Evolutionary conservation across 2,888 invertebrate species (phyloP).

Genomic region (Autographa pulchrina): DNA sequence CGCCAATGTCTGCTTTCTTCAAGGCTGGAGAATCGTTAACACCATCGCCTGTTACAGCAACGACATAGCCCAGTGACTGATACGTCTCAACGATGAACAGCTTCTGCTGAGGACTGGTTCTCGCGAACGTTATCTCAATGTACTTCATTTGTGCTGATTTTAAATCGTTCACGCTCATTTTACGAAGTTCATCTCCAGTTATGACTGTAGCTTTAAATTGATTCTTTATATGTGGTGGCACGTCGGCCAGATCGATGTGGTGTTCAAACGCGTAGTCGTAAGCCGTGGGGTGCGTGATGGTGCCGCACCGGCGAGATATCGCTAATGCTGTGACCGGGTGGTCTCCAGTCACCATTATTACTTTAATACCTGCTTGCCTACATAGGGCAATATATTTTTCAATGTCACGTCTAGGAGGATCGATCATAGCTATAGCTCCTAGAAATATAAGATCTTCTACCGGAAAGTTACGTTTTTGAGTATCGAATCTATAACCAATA

Average conservation of each 20-base stretch:
- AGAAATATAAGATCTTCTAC: constrained; percentile 89
- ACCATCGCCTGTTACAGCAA: constrained; percentile 96
- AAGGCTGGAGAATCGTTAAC: constrained; percentile 96
- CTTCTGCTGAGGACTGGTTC: constrained; percentile 92
- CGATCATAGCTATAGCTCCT: constrained; percentile 92
- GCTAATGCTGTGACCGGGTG: constrained; percentile 93
- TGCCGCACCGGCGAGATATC: constrained; percentile 91
- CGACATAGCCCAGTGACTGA: constrained; percentile 93
- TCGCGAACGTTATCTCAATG: constrained; percentile 93
- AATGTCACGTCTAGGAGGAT: constrained; percentile 92
- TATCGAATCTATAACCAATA: constrained; percentile 88
- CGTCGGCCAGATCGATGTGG: constrained; percentile 87
- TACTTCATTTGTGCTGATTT: constrained; percentile 90
- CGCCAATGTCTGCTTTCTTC: constrained; percentile 95
- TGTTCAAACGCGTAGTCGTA: constrained; percentile 92
- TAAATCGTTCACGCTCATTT: constrained; percentile 87
- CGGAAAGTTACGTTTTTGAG: constrained; percentile 91
- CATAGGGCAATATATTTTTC: constrained; percentile 91
- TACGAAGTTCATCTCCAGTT: constrained; percentile 88
- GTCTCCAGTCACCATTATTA: constrained; percentile 93
- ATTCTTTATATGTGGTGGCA: constrained; percentile 83
- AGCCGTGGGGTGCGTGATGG: constrained; percentile 90
- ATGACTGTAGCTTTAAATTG: constrained; percentile 81
- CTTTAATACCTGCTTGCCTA: constrained; percentile 92
- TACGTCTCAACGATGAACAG: constrained; percentile 93